Evolutionary conservation across 2,797 vertebrate species (phyloP).

Genomic region (Apogon hyalosoma): DNA sequence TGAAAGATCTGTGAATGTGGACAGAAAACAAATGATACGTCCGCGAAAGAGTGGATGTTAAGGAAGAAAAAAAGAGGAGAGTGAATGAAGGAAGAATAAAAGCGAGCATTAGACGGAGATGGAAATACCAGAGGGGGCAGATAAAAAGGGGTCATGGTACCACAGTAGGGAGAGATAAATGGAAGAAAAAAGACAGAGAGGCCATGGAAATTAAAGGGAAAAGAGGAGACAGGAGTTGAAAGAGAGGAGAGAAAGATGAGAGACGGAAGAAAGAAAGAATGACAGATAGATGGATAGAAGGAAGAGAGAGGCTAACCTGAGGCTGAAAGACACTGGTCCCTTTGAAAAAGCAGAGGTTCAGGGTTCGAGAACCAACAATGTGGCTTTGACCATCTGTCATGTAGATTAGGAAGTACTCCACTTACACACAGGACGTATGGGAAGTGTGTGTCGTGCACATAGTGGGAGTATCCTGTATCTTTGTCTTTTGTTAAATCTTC

Average conservation of each 20-base stretch:
- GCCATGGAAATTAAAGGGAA: slow-evolving; percentile 23
- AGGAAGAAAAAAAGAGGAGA: slow-evolving; percentile 6
- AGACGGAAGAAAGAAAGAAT: slow-evolving; percentile 50
- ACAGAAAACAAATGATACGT: slow-evolving; percentile 47
- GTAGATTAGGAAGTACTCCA: slow-evolving; percentile 60
- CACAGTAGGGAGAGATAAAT: slow-evolving; percentile 43
- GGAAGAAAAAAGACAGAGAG: slow-evolving; percentile 27
- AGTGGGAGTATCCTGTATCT: slow-evolving; percentile 41
- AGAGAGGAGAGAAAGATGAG: slow-evolving; percentile 38
- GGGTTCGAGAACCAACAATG: slow-evolving; percentile 71
- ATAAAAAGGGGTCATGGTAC: slow-evolving; percentile 52
- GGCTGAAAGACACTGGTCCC: slow-evolving; percentile 59
- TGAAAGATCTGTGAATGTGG: slow-evolving; percentile 44
- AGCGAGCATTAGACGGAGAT: slow-evolving; percentile 32
- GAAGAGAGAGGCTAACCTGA: slow-evolving; percentile 47
- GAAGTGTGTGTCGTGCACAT: slow-evolving; percentile 22
- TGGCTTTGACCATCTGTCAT: slow-evolving; percentile 73
- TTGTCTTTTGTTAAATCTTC: slow-evolving; percentile 33
- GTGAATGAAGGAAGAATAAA: slow-evolving; percentile 11
- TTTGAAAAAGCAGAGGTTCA: slow-evolving; percentile 68
- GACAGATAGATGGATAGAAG: slow-evolving; percentile 53
- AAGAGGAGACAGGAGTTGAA: slow-evolving; percentile 25
- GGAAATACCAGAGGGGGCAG: slow-evolving; percentile 43
- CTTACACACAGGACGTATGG: slow-evolving; percentile 30
- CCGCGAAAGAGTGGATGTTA: slow-evolving; percentile 35